Evolutionary conservation across 2,797 vertebrate species (phyloP).

Genomic region (Petrocephalus schoutedeni): DNA sequence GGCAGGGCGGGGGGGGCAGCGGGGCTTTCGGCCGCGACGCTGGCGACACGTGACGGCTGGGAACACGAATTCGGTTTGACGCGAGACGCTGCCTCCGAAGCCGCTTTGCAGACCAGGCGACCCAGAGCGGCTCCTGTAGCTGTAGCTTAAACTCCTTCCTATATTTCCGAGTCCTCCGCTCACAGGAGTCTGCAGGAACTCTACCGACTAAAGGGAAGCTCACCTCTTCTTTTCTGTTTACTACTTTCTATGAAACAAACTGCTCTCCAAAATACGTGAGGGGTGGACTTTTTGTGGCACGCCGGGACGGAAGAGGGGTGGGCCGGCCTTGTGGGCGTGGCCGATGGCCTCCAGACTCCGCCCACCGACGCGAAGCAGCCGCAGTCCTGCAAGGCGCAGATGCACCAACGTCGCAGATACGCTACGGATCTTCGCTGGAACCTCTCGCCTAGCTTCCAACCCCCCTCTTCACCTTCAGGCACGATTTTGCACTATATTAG

Average conservation of each 20-base stretch:
- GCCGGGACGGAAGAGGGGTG: neutral
- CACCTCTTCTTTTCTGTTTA: slow-evolving; percentile 53
- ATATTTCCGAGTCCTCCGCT: slow-evolving; percentile 26
- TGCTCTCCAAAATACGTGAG: slow-evolving; percentile 31
- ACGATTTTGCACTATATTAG: slow-evolving; percentile 99
- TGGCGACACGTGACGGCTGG: neutral
- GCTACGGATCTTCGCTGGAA: slow-evolving; percentile 28
- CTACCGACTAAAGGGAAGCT: slow-evolving; percentile 50
- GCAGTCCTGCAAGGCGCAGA: neutral
- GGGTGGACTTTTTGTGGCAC: neutral
- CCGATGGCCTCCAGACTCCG: neutral
- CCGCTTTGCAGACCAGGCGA: neutral
- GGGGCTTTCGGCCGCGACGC: neutral
- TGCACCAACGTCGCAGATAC: slow-evolving; percentile 33
- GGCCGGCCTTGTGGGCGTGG: neutral
- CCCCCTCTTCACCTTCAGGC: slow-evolving; percentile 64
- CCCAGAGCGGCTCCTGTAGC: slow-evolving; percentile 38
- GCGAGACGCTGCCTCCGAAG: slow-evolving; percentile 8
- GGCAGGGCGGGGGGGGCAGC: neutral
- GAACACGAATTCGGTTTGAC: slow-evolving; percentile 21
- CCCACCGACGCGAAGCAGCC: neutral
- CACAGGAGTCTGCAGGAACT: slow-evolving; percentile 61
- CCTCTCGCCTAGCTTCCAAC: slow-evolving; percentile 41
- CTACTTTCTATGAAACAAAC: slow-evolving; percentile 40
- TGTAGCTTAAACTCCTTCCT: slow-evolving; percentile 40